Evolutionary conservation across 2,113 vertebrate species (phyloP).

Genomic region (Ellobius talpinus): DNA sequence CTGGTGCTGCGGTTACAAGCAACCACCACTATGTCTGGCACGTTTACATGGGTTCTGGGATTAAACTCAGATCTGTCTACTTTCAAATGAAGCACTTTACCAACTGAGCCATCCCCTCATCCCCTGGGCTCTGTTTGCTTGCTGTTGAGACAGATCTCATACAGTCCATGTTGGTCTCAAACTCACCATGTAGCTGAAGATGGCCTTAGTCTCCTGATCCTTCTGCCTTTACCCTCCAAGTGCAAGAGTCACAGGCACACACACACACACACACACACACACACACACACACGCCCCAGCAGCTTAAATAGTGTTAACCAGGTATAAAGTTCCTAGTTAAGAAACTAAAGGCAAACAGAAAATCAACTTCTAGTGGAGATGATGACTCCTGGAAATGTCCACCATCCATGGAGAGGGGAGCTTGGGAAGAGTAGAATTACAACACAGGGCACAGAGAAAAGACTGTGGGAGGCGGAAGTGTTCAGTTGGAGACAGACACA

Average conservation of each 20-base stretch:
- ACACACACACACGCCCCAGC: no score
- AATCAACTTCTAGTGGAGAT: neutral
- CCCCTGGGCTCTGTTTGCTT: neutral
- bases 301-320: neutral
- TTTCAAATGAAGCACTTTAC: neutral
- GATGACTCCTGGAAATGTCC: neutral
- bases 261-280: neutral
- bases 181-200: neutral
- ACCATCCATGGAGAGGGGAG: rapidly evolving
- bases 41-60: neutral
- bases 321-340: neutral
- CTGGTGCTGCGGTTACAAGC: neutral
- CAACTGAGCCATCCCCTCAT: neutral
- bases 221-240: neutral
- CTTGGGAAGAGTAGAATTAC: neutral
- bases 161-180: neutral
- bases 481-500: neutral
- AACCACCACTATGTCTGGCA: neutral
- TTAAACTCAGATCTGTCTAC: neutral
- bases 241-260: neutral
- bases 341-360: neutral
- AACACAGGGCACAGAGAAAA: neutral
- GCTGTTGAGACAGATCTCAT: neutral
- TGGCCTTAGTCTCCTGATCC: neutral
- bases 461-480: neutral